Evolutionary conservation across 2,888 invertebrate species (phyloP).

Genomic region (Cataglyphis altisquamis): DNA sequence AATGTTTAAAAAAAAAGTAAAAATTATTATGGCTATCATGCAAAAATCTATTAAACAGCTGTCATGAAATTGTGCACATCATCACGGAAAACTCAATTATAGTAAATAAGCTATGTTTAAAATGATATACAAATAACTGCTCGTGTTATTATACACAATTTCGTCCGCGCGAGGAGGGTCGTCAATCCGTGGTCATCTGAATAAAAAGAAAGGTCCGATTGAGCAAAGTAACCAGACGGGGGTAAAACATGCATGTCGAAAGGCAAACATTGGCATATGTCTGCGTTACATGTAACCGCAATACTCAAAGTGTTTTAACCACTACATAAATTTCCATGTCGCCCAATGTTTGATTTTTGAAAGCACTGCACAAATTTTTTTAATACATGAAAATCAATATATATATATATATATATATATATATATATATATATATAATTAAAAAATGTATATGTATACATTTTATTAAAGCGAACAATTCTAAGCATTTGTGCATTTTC

Average conservation of each 20-base stretch:
- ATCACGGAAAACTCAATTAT: background rate
- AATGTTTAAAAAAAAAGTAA: background rate
- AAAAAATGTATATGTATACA: background rate
- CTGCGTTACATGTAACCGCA: slow-evolving; percentile 79
- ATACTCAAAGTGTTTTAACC: slow-evolving; percentile 62
- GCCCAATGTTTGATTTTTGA: background rate
- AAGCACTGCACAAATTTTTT: background rate
- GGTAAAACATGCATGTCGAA: slow-evolving; percentile 82
- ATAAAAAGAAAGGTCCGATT: slow-evolving; percentile 70
- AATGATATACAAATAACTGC: slow-evolving; percentile 32
- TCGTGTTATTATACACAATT: slow-evolving; percentile 52
- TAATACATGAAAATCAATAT: background rate
- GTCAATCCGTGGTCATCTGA: slow-evolving; percentile 75
- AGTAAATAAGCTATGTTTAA: slow-evolving; percentile 18
- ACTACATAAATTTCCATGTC: background rate
- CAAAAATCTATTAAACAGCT: background rate
- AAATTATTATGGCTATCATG: background rate
- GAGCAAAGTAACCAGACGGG: slow-evolving; percentile 79
- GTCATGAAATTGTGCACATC: background rate
- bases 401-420: no score
- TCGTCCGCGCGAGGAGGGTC: slow-evolving; percentile 61
- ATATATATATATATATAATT: no score
- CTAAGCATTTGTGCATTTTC: slow-evolving; percentile 21
- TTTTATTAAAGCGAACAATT: background rate
- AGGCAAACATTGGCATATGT: slow-evolving; percentile 85